phyloP scores from a whole-genome alignment of 2,888 invertebrate species.

The Labia minor region DNA sequence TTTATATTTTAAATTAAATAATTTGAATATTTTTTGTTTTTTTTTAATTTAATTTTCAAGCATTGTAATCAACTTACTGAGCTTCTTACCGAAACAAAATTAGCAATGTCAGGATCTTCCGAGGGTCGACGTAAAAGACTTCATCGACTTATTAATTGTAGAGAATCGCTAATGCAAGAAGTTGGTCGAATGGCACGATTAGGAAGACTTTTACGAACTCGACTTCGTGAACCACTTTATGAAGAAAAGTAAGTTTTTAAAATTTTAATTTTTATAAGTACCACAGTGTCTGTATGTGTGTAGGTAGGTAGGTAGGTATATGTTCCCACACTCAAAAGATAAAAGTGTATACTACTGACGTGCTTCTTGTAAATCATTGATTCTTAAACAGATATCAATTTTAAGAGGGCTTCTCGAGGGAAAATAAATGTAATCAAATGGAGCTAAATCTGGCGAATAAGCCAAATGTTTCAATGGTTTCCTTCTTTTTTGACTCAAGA shows the following conservation, averaged over 20 bases:
- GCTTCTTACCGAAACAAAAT: constrained; percentile 42
- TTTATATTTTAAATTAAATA: neutral
- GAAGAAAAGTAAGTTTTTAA: constrained; percentile 30
- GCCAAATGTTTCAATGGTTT: too few relatives aligned
- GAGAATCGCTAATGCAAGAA: constrained; percentile 56
- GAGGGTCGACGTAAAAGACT: constrained; percentile 31
- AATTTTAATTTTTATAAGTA: neutral
- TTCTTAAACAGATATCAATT: too few relatives aligned
- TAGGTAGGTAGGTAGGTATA: too few relatives aligned
- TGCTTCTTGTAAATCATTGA: too few relatives aligned
- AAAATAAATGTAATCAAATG: too few relatives aligned
- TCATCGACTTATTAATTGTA: constrained; percentile 45
- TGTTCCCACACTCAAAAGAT: too few relatives aligned
- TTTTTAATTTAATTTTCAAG: constrained; percentile 30
- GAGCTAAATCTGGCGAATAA: too few relatives aligned
- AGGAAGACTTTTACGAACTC: constrained; percentile 53
- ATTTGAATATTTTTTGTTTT: neutral
- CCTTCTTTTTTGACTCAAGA: too few relatives aligned
- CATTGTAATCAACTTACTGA: constrained; percentile 51
- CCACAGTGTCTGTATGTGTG: neutral
- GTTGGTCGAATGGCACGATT: constrained; percentile 60
- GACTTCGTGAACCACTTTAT: constrained; percentile 52
- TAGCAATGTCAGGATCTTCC: constrained; percentile 36
- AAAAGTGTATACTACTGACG: too few relatives aligned
- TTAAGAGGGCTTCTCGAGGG: too few relatives aligned